Percentiles rank a stretch among this genome's conserved stretches.
Evolutionary conservation across 2,888 invertebrate genomes (phyloP).

Genomic region (Epinotia ramella): DNA sequence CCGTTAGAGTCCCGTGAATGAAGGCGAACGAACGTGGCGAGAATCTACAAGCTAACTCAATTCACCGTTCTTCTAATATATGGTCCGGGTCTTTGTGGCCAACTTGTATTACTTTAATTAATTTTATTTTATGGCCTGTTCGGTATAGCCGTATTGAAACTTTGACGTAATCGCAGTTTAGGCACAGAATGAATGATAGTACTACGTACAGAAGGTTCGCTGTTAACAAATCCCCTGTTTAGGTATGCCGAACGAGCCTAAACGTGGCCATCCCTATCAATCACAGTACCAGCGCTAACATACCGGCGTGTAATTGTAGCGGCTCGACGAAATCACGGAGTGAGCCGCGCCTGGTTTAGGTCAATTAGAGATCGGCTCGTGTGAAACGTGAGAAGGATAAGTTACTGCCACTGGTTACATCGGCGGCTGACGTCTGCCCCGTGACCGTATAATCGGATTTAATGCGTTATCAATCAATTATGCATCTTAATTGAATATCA

Average conservation of each 20-base stretch:
- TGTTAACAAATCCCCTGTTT: no score
- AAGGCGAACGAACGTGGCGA: slow-evolving; percentile 77
- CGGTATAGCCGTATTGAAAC: slow-evolving; percentile 20
- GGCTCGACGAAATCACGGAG: no score
- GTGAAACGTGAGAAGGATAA: slow-evolving; percentile 22
- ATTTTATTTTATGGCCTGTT: slow-evolving; percentile 50
- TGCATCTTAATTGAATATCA: slow-evolving; percentile 35
- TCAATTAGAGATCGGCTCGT: slow-evolving; percentile 27
- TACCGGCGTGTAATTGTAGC: no score
- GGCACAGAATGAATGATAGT: no score
- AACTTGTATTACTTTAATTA: slow-evolving; percentile 55
- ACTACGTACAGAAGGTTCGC: no score
- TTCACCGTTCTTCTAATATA: slow-evolving; percentile 62
- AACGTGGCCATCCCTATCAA: no score
- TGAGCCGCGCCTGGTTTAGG: not conserved
- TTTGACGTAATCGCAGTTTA: slow-evolving; percentile 31
- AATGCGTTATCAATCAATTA: slow-evolving; percentile 22
- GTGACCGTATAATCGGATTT: slow-evolving; percentile 19
- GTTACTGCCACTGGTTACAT: slow-evolving; percentile 1
- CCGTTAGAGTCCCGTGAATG: slow-evolving; percentile 83
- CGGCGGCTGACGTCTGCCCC: slow-evolving; percentile 13
- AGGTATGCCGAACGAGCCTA: no score
- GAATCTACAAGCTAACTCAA: slow-evolving; percentile 78
- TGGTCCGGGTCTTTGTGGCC: slow-evolving; percentile 49
- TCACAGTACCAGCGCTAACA: no score